Percentiles rank a stretch among this genome's conserved stretches.
Conservation (phyloP, 2,888 invertebrate species). For the Tipula helvola region DNA sequence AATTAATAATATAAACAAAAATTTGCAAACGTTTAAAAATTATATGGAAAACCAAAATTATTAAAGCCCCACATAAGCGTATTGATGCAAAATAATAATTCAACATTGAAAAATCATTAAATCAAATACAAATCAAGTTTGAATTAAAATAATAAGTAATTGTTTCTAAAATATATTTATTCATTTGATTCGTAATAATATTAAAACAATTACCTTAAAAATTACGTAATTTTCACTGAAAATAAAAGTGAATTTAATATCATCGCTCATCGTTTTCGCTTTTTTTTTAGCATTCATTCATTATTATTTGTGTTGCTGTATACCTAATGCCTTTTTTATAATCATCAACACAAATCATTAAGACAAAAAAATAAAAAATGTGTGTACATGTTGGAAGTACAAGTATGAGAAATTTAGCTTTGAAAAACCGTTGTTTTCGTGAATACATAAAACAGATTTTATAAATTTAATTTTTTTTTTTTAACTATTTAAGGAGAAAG, state of each 20-base stretch:
- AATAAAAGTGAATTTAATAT: background rate
- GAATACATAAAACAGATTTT: background rate
- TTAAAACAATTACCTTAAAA: background rate
- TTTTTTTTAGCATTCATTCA: background rate
- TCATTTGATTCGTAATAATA: background rate
- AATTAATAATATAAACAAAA: background rate
- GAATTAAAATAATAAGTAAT: background rate
- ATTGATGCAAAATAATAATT: background rate
- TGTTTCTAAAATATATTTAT: background rate
- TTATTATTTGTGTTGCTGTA: background rate
- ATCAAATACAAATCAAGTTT: background rate
- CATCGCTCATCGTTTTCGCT: background rate
- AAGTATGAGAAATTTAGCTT: background rate
- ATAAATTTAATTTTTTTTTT: background rate
- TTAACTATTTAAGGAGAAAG: background rate
- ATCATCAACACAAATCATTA: background rate
- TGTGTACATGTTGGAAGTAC: background rate
- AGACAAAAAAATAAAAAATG: background rate
- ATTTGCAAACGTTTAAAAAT: too few species aligned
- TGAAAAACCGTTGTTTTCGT: background rate
- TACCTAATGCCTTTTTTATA: background rate
- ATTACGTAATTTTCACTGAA: background rate
- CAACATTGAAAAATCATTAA: background rate
- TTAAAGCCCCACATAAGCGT: background rate
- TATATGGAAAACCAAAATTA: too few species aligned